phyloP scores from a whole-genome alignment of 2,113 vertebrate species.

The Oreochromis aureus region DNA sequence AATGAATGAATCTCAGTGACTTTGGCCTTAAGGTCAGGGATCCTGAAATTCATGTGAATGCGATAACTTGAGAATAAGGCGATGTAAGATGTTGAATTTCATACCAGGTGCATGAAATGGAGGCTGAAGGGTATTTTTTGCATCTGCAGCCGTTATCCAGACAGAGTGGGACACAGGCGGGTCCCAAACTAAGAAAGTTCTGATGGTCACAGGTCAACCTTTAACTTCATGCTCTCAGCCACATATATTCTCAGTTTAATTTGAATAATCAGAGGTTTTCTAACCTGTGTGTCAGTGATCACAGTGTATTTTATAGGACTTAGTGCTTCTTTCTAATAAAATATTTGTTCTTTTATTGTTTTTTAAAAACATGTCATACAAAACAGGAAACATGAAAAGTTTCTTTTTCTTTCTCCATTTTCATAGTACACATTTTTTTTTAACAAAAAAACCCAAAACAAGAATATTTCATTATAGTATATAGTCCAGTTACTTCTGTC shows the following conservation, averaged over 20 bases:
- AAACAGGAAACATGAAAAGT: background rate
- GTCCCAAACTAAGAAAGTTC: background rate
- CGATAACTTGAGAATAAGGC: background rate
- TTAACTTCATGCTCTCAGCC: background rate
- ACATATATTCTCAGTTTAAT: background rate
- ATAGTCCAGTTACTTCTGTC: background rate
- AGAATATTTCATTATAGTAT: background rate
- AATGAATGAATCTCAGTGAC: background rate
- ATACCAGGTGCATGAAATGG: background rate
- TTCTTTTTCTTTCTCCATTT: background rate
- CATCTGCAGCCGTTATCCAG: background rate
- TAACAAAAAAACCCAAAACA: background rate
- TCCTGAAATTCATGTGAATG: background rate
- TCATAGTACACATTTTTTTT: fast-evolving
- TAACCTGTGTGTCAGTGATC: background rate
- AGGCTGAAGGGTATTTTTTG: background rate
- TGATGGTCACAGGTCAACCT: background rate
- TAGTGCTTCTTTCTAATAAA: background rate
- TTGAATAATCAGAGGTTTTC: background rate
- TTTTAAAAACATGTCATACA: background rate
- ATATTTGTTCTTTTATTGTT: background rate
- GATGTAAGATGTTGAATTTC: background rate
- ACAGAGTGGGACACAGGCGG: background rate
- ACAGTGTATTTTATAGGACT: background rate
- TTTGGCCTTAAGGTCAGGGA: background rate